These are phyloP conservation scores for Hoplodrina blanda DNA, from an alignment of 2,888 invertebrate species.

Conservation along the genomic window DNA sequence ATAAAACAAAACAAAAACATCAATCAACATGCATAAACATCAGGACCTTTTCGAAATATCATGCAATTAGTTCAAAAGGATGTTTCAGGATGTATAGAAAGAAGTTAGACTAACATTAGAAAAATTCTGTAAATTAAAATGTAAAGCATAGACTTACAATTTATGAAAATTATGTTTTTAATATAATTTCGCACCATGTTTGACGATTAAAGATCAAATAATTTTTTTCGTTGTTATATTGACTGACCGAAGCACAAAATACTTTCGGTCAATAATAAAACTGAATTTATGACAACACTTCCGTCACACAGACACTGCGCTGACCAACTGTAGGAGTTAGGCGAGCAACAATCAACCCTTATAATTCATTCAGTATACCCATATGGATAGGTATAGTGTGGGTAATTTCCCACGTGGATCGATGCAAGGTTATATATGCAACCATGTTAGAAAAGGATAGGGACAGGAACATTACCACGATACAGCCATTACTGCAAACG, in stretches of 20 bases:
- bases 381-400: neutral
- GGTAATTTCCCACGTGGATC: conserved; percentile 25
- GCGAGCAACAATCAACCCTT: neutral
- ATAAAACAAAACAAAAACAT: conserved; percentile 37
- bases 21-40: conserved; percentile 41
- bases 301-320: neutral
- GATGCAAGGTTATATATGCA: conserved; percentile 18
- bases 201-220: neutral
- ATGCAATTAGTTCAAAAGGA: conserved; percentile 26
- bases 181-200: neutral
- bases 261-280: conserved; percentile 4
- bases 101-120: neutral
- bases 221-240: neutral
- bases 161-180: conserved; percentile 3
- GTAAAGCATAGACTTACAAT: neutral
- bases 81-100: conserved; percentile 2
- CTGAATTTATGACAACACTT: neutral
- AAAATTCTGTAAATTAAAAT: neutral
- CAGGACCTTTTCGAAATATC: conserved; percentile 12
- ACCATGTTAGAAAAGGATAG: conserved; percentile 28
- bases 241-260: neutral
- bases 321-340: neutral
- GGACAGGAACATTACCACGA: conserved; percentile 34
- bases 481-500: conserved; percentile 52
- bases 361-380: conserved; percentile 16